Base-by-base conservation (phyloP, 2,113 vertebrate species). In the Myocastor coypus region DNA sequence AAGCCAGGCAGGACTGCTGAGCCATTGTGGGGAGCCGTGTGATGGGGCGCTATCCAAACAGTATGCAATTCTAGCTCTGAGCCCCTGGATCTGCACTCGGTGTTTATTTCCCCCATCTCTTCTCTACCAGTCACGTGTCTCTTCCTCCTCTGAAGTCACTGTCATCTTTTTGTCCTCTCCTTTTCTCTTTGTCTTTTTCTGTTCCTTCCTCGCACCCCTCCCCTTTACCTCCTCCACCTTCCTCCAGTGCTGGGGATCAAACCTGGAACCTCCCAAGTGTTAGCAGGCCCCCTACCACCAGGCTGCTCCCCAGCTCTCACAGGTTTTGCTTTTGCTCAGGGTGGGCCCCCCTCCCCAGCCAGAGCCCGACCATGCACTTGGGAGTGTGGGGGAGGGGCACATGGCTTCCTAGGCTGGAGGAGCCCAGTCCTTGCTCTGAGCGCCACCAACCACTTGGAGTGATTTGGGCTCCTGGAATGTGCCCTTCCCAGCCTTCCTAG, bases 381-480 rank as follows among this genome's bases (percentile, higher is more conserved):
- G 28, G 55, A 55, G 52, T 94, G 80, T 52, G 59, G 82, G 37
- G 24, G n/a, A 80, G 66, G n/a, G 85, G 59, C 83, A 0, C 30
- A 12, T 24, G 7, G 52, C 1, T 20, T 46, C 69, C 37, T 0
- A 26, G 24, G 50, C 61, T 46, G 87, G 22, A 37, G 55, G 88
- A 83, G 89, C 66, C 61, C 64, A 37, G 64, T 78, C 61, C 13
- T 63, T 75, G 88, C 85, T 97, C n/a, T 88, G 50, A 69, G 57
- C 40, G 6, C 94, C 68, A 68, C 0, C 57, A 95, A 83, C 83
- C 83, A 77, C 96, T 97, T 88, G 93, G 93, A 78, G 64, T 80
- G 93, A 82, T 92, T 91, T 83, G 86, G 81, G 89, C 77, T 82
- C 28, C 50, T 90, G 95, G 96, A 97, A 97, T 97, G 96, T 97